These are phyloP conservation scores for Ianthella basta DNA, from an alignment of 37 sponge, comb jelly and placozoan species.

Conservation along the genomic window DNA sequence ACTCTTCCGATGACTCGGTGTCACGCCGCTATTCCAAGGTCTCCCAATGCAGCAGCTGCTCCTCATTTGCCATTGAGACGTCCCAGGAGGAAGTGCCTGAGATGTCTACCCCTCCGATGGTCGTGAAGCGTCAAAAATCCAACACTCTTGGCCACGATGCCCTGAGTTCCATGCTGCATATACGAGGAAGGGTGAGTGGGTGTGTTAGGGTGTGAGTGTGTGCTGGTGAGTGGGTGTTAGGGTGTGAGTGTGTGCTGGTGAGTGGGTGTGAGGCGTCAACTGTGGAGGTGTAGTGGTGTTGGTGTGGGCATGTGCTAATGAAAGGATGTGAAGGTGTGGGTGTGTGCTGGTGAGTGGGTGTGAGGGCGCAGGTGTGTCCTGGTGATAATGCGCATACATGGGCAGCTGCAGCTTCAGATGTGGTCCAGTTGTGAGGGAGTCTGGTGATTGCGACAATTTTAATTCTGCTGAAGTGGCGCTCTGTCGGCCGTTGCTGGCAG, in stretches of 20 bases:
- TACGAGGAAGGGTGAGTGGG: neutral
- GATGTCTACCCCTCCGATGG: neutral
- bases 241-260: neutral
- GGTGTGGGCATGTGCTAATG: slow-evolving; percentile 1
- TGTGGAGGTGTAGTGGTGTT: neutral
- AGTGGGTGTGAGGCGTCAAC: neutral
- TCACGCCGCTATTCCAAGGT: slow-evolving; percentile 2
- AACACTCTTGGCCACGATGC: neutral
- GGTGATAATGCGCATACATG: too few relatives aligned
- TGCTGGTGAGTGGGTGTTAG: neutral
- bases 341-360: slow-evolving; percentile 31
- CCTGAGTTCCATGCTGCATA: neutral
- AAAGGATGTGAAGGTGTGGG: neutral
- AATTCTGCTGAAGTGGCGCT: too few relatives aligned
- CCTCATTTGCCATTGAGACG: neutral
- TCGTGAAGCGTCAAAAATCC: neutral
- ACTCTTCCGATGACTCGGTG: neutral
- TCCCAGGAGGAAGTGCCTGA: neutral
- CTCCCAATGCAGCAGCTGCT: slow-evolving; percentile 10
- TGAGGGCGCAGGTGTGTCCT: too few relatives aligned
- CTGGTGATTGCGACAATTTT: too few relatives aligned
- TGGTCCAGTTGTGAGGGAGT: too few relatives aligned
- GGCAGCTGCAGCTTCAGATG: too few relatives aligned
- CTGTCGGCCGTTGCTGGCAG: too few relatives aligned
- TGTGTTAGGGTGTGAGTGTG: slow-evolving; percentile 8